A percentile compares a stretch with the other conserved stretches of the same genome.
These are phyloP conservation scores for Pachycephus smyrnensis DNA, from an alignment of 2,888 invertebrate species.

Conservation along the genomic window DNA sequence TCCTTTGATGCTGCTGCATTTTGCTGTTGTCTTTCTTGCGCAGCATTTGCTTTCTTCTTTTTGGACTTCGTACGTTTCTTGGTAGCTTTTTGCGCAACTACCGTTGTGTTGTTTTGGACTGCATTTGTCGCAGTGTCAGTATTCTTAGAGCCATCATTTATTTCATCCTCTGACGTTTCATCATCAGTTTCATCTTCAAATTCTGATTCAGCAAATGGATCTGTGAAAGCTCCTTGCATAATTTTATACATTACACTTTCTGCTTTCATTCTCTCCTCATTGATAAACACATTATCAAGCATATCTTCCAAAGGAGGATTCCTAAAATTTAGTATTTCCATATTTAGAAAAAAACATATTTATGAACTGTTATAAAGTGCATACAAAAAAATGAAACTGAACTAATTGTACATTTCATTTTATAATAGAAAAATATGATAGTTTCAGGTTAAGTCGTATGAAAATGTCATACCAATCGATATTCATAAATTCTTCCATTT, in stretches of 20 bases:
- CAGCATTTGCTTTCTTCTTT: background rate
- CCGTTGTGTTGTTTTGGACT: background rate
- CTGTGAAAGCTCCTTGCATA: conserved; percentile 44
- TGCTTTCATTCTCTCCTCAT: conserved; percentile 42
- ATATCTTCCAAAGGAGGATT: conserved; percentile 51
- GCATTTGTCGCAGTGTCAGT: background rate
- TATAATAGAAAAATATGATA: background rate
- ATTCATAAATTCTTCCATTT: conserved; percentile 51
- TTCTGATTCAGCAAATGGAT: conserved; percentile 46
- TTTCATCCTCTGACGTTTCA: background rate
- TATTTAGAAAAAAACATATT: conserved; percentile 7
- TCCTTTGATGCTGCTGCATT: background rate
- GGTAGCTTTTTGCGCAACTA: no score
- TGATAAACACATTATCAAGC: conserved; percentile 51
- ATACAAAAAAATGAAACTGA: background rate
- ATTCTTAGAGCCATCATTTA: background rate
- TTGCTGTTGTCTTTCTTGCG: background rate
- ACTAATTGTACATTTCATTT: background rate
- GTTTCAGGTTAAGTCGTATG: background rate
- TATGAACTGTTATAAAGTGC: conserved; percentile 5
- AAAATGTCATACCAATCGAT: conserved; percentile 49
- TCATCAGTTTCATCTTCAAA: conserved; percentile 3
- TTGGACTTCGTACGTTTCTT: background rate
- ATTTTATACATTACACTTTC: conserved; percentile 54
- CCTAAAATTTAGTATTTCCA: conserved; percentile 37